Evolutionary conservation across 2,113 vertebrate genomes (phyloP).

Genomic region (Siniperca chuatsi): DNA sequence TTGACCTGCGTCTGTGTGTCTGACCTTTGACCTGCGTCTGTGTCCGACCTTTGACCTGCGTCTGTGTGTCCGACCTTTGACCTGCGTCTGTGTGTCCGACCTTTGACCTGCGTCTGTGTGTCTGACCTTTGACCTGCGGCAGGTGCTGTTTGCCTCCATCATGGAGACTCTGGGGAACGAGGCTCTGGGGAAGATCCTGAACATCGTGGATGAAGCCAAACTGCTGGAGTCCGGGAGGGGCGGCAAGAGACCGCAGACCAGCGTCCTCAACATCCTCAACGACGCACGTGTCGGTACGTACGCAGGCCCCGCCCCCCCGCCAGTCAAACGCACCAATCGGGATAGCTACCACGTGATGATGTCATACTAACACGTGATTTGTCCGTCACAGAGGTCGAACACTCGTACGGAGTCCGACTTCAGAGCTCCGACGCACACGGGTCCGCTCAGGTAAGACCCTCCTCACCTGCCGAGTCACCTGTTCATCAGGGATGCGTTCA

Average conservation of each 20-base stretch:
- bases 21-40: no score
- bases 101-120: no score
- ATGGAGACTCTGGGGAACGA: constrained; percentile 84
- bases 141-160: constrained; percentile 79
- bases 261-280: constrained; percentile 73
- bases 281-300: constrained; percentile 66
- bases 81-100: no score
- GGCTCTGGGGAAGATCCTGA: constrained; percentile 83
- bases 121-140: constrained; percentile 6
- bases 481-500: not conserved
- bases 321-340: no score
- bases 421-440: rapidly evolving
- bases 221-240: constrained; percentile 35
- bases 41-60: no score
- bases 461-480: not conserved
- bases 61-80: no score
- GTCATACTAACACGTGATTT: not conserved
- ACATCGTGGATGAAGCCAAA: constrained; percentile 74
- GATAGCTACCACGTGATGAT: not conserved
- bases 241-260: constrained; percentile 45
- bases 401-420: constrained; percentile 60
- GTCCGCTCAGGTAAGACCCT: constrained; percentile 42
- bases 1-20: no score
- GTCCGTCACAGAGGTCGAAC: constrained; percentile 58
- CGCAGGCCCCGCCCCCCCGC: not conserved